Percentiles rank a stretch among this genome's conserved stretches.
Conservation (phyloP, 2,797 vertebrate species). For the Lacerta bilineata region DNA sequence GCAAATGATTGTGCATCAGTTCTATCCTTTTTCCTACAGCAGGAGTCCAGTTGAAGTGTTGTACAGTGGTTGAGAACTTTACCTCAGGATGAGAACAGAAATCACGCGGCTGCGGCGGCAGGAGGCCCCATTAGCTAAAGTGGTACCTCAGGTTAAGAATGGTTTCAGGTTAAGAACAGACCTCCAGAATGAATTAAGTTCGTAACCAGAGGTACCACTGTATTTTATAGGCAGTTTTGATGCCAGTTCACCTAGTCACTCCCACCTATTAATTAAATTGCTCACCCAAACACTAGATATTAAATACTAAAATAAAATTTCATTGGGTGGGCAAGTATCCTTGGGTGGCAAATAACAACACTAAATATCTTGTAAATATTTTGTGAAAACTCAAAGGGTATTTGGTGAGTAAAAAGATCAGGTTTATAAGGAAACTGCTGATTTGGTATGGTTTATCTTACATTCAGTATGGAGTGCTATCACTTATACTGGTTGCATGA, state of each 20-base stretch:
- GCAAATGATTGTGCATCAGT: not conserved
- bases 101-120: rapidly evolving
- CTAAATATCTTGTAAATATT: not conserved
- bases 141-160: too few species aligned
- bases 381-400: not conserved
- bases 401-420: not conserved
- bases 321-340: not conserved
- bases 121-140: too few species aligned
- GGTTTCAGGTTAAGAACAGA: too few species aligned
- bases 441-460: not conserved
- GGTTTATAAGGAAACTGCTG: not conserved
- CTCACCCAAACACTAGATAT: not conserved
- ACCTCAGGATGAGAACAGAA: too few species aligned
- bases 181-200: too few species aligned
- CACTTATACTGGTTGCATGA: not conserved
- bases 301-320: not conserved
- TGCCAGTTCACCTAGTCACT: not conserved
- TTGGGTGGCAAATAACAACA: not conserved
- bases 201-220: too few species aligned
- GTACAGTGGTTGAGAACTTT: too few species aligned
- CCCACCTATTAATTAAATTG: too few species aligned
- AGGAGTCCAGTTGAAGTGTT: not conserved
- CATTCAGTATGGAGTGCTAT: not conserved
- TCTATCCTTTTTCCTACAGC: too few species aligned
- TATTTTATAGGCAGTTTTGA: not conserved